These are phyloP conservation scores for Mastigias papua DNA, from an alignment of 30 jellyfish, hydroid and myxozoan genomes.

Conservation along the genomic window DNA sequence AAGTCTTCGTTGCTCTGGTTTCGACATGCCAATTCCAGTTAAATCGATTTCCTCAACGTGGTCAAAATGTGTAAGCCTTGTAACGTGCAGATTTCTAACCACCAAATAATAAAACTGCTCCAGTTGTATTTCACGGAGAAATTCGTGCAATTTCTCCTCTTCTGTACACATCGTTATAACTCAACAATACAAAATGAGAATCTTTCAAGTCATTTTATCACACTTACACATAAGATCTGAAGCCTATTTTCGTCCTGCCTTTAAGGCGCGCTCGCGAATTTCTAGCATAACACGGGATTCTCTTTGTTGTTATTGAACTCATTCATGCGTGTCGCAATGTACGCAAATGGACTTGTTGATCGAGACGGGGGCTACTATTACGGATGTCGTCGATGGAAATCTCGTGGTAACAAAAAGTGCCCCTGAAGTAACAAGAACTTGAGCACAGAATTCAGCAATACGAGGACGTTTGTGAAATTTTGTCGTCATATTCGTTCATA, in stretches of 20 bases:
- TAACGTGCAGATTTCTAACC: conserved; percentile 73
- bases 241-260: not conserved
- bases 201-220: not conserved
- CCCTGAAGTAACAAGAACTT: too few species aligned
- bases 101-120: conserved; percentile 77
- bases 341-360: not conserved
- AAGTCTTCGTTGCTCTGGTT: conserved; percentile 92
- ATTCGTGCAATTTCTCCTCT: conserved; percentile 73
- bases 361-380: too few species aligned
- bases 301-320: conserved; percentile 64
- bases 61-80: conserved; percentile 87
- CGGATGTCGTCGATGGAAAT: too few species aligned
- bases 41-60: conserved; percentile 90
- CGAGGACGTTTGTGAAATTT: too few species aligned
- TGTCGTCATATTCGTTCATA: too few species aligned
- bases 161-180: conserved; percentile 53
- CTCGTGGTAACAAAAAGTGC: too few species aligned
- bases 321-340: conserved; percentile 58
- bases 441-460: too few species aligned
- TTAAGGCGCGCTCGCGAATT: conserved; percentile 17
- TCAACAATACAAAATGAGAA: not conserved
- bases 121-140: conserved; percentile 84
- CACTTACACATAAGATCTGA: not conserved
- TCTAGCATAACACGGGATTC: conserved; percentile 18
- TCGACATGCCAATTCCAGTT: conserved; percentile 88